phyloP scores from a whole-genome alignment of 2,888 invertebrate genomes.

The Epinotia demarniana region DNA sequence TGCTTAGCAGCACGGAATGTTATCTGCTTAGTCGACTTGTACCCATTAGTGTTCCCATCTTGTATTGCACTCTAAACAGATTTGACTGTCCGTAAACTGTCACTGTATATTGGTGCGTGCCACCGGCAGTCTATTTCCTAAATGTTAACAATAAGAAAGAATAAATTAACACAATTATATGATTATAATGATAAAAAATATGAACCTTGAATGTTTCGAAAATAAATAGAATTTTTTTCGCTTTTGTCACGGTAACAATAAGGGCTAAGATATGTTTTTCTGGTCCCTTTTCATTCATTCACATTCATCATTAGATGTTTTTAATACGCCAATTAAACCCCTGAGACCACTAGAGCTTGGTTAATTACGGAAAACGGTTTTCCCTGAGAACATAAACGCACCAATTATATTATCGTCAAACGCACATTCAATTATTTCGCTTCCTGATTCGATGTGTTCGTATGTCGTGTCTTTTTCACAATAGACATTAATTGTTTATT shows the following conservation, averaged over 20 bases:
- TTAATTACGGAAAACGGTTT: conserved; percentile 34
- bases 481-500: too few relatives aligned
- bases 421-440: conserved; percentile 6
- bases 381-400: conserved; percentile 18
- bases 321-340: conserved; percentile 28
- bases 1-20: too few relatives aligned
- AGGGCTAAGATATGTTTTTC: not conserved
- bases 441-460: not conserved
- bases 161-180: too few relatives aligned
- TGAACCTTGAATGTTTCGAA: too few relatives aligned
- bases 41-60: too few relatives aligned
- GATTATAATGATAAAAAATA: too few relatives aligned
- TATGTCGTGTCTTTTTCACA: not conserved
- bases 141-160: not conserved
- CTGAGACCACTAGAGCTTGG: conserved; percentile 11
- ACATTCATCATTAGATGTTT: not conserved
- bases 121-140: not conserved
- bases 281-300: not conserved
- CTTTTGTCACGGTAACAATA: not conserved
- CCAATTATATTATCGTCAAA: not conserved
- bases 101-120: not conserved
- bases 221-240: too few relatives aligned
- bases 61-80: too few relatives aligned
- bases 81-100: not conserved
- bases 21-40: too few relatives aligned